These are phyloP conservation scores for Cephus rjabovi DNA, from an alignment of 2,888 invertebrate species.

Conservation along the genomic window DNA sequence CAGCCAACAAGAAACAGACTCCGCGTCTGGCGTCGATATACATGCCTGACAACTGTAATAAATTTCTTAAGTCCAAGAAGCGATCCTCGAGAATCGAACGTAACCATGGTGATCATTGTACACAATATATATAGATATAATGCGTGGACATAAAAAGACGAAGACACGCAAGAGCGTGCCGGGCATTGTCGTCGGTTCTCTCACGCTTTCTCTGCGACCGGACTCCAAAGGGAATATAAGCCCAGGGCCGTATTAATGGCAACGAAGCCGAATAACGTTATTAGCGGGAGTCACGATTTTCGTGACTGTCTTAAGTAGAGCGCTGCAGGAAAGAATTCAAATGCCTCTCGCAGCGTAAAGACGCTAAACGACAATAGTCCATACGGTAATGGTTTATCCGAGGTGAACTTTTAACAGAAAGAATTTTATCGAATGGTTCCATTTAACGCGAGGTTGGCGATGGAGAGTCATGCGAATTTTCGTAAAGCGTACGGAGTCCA, in stretches of 20 bases:
- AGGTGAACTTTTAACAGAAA: background rate
- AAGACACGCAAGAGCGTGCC: background rate
- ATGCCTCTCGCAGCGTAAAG: background rate
- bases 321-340: background rate
- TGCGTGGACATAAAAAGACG: background rate
- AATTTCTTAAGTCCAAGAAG: background rate
- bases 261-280: slow-evolving; percentile 1
- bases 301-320: background rate
- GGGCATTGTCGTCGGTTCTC: background rate
- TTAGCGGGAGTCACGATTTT: background rate
- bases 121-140: background rate
- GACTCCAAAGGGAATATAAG: background rate
- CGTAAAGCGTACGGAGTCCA: background rate
- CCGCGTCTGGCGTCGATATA: background rate
- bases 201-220: slow-evolving; percentile 5
- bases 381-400: background rate
- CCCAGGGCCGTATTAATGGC: background rate
- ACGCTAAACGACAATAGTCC: background rate
- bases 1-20: background rate
- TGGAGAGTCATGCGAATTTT: background rate
- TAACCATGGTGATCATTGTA: background rate
- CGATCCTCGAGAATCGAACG: background rate
- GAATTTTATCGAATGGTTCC: background rate
- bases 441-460: background rate
- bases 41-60: background rate